Evolutionary conservation across 2,888 invertebrate genomes (phyloP).

Genomic region (Drosophila ochracea): DNA sequence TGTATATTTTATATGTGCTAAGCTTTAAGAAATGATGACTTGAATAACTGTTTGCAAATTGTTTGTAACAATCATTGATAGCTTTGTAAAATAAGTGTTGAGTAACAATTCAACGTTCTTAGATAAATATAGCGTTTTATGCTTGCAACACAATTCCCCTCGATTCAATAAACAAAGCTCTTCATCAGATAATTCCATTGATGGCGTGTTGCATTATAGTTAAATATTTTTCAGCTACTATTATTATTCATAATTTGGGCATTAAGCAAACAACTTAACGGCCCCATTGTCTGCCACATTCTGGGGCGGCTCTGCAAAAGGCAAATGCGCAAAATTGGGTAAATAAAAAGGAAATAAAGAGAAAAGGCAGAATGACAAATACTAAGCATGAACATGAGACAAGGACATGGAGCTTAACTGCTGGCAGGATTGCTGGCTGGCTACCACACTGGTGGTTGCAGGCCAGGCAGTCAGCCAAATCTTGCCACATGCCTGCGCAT

Average conservation of each 20-base stretch:
- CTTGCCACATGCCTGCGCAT: conserved; percentile 76
- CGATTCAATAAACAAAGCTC: conserved; percentile 21
- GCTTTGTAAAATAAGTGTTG: neutral
- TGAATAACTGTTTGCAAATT: neutral
- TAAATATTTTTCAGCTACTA: conserved; percentile 11
- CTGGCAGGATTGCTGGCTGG: neutral
- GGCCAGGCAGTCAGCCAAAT: conserved; percentile 55
- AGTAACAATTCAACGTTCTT: neutral
- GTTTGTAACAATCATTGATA: neutral
- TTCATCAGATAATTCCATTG: conserved; percentile 30
- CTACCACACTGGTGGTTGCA: conserved; percentile 28
- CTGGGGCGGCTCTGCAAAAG: conserved; percentile 32
- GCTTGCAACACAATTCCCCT: neutral
- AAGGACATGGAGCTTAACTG: conserved; percentile 31
- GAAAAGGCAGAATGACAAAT: conserved; percentile 38
- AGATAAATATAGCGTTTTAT: conserved; percentile 2
- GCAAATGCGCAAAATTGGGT: conserved; percentile 56
- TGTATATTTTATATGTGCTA: neutral
- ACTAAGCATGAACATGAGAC: conserved; percentile 23
- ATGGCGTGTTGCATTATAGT: conserved; percentile 27
- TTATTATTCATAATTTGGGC: conserved; percentile 48
- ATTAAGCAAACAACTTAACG: conserved; percentile 35
- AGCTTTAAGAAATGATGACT: neutral
- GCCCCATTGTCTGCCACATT: conserved; percentile 27
- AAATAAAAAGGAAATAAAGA: conserved; percentile 25